Percentiles rank a stretch among this genome's conserved stretches.
These are phyloP conservation scores for Brachyopa scutellaris DNA, from an alignment of 2,888 invertebrate genomes.

Conservation along the genomic window DNA sequence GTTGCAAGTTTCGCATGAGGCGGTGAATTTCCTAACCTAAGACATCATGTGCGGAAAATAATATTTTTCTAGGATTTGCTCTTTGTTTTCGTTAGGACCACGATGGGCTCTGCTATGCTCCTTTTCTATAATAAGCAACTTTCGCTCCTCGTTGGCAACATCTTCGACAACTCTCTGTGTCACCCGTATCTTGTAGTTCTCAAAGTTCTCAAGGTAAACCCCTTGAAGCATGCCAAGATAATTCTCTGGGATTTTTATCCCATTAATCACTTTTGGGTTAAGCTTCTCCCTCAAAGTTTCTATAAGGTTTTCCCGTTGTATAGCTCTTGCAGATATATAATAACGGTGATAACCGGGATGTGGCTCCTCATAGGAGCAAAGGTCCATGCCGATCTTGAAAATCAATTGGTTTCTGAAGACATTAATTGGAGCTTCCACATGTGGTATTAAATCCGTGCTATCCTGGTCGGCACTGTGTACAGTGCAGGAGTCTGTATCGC, in stretches of 20 bases:
- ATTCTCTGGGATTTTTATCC: slow-evolving; percentile 29
- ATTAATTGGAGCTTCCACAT: too few species aligned
- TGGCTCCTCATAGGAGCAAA: too few species aligned
- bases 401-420: too few species aligned
- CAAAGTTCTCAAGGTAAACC: too few species aligned
- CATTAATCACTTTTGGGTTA: slow-evolving; percentile 15
- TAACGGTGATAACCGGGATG: too few species aligned
- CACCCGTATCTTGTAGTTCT: slow-evolving; percentile 22
- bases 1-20: too few species aligned
- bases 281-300: slow-evolving; percentile 11
- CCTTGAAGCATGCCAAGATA: slow-evolving; percentile 34
- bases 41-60: slow-evolving; percentile 29
- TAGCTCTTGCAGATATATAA: neutral
- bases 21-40: slow-evolving; percentile 17
- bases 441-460: too few species aligned
- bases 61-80: too few species aligned
- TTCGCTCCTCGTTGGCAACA: slow-evolving; percentile 15
- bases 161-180: slow-evolving; percentile 45
- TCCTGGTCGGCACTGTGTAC: too few species aligned
- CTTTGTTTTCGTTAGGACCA: too few species aligned
- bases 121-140: slow-evolving; percentile 19
- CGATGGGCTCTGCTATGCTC: too few species aligned
- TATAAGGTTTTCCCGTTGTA: neutral
- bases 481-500: neutral
- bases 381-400: too few species aligned